Evolutionary conservation across 1,140 invertebrate genomes (phyloP), one percentile per base, ranked within the genome.

Genomic region (Drosophila melanica): DNA sequence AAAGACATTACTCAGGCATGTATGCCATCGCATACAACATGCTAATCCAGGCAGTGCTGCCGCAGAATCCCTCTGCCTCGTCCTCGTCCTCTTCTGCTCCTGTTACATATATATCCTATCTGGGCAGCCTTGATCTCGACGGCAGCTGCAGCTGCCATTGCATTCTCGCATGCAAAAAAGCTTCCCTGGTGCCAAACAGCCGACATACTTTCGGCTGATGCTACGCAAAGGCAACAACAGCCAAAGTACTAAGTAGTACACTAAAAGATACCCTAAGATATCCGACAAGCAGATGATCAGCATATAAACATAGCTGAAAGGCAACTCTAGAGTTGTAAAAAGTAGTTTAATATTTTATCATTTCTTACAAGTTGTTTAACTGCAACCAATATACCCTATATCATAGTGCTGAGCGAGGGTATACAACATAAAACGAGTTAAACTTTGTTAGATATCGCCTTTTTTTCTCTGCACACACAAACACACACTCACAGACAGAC

Each of bases 381-480:
- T 16, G n/a, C 4, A 30, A 45, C 16, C 2, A 60, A 60, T n/a
- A 47, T 59, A 54, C 55, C 47, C 42, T 20, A 2, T 35, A 48
- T 2, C 27, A 0, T 23, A 5, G 1, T 18, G 2, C 14, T 14
- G 20, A 41, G 5, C 10, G 14, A 6, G 73, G 64, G 64, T 59
- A 51, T 41, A 44, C 50, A 58, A 73, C 72, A 82, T 84, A 79
- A 85, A 85, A 84, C 81, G 81, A 86, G 70, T 81, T 81, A 81
- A 85, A 86, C 78, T 86, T 86, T 85, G 81, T 85, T 78, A 85
- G 81, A 86, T 85, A 85, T 85, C 75, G 62, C 69, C 69, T 85
- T 85, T 84, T 84, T 80, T 63, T 42, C 51, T 51, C 30, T 39
- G 4, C 7, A 20, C 37, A 37, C 50, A 18, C 30, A 10, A 39